Evolutionary conservation across 2,797 vertebrate genomes (phyloP).

Genomic region (Balearica regulorum): DNA sequence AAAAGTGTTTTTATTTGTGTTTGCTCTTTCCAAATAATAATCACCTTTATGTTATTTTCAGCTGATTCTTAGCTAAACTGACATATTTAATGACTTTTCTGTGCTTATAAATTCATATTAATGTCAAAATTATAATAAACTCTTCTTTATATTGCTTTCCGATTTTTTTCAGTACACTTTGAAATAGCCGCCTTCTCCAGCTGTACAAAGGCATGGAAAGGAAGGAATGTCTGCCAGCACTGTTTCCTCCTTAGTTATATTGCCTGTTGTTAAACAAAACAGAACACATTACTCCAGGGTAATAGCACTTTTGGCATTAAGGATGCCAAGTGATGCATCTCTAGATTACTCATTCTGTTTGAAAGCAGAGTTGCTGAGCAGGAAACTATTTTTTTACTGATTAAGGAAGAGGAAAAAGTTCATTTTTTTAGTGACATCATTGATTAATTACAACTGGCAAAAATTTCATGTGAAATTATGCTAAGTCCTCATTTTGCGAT

Average conservation of each 20-base stretch:
- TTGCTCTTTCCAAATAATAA: background rate
- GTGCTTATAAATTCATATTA: background rate
- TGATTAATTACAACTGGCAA: background rate
- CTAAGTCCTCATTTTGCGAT: background rate
- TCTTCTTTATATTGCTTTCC: background rate
- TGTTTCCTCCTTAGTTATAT: background rate
- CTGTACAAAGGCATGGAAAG: background rate
- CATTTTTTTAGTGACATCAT: background rate
- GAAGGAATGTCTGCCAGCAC: background rate
- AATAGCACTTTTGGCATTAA: background rate
- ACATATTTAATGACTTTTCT: background rate
- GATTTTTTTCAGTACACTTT: background rate
- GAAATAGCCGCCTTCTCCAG: background rate
- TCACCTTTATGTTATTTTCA: background rate
- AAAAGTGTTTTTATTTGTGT: background rate
- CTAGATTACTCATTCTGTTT: background rate
- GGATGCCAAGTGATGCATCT: background rate
- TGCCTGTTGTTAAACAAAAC: background rate
- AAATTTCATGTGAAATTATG: background rate
- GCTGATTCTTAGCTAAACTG: background rate
- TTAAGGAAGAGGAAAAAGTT: background rate
- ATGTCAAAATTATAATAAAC: background rate
- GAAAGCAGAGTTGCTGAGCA: background rate
- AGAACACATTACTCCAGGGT: background rate
- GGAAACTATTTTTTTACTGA: background rate